phyloP scores from a whole-genome alignment of 2,797 vertebrate species.

The Cephalopachus bancanus region DNA sequence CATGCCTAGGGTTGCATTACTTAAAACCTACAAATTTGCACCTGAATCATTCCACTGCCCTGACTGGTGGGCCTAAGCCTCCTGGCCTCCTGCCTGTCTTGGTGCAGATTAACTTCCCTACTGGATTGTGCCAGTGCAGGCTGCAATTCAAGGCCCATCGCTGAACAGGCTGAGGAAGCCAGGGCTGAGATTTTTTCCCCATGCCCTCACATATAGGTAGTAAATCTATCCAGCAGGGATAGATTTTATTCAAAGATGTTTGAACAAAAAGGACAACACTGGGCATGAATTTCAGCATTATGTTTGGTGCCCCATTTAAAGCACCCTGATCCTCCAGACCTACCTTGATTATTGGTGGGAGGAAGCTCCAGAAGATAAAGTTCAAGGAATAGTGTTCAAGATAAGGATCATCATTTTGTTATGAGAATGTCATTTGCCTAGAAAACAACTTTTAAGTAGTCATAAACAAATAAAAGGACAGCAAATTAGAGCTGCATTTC shows the following conservation, averaged over 20 bases:
- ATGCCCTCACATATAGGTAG: background rate
- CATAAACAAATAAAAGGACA: slow-evolving; percentile 55
- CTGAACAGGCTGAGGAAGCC: slow-evolving; percentile 24
- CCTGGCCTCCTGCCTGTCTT: background rate
- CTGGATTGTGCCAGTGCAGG: background rate
- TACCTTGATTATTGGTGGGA: background rate
- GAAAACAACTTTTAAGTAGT: slow-evolving; percentile 34
- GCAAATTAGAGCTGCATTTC: background rate
- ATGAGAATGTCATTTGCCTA: slow-evolving; percentile 17
- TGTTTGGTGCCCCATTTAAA: slow-evolving; percentile 36
- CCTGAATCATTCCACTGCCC: background rate
- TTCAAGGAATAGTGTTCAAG: slow-evolving; percentile 25
- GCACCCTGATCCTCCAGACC: background rate
- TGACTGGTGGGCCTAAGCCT: background rate
- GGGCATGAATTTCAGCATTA: slow-evolving; percentile 46
- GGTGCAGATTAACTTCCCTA: background rate
- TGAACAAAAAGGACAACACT: slow-evolving; percentile 48
- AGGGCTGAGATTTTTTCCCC: background rate
- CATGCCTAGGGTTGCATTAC: background rate
- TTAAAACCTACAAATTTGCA: background rate
- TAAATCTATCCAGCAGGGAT: slow-evolving; percentile 7
- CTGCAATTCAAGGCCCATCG: background rate
- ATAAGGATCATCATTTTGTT: slow-evolving; percentile 58
- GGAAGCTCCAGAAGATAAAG: slow-evolving; percentile 49
- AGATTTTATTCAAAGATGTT: background rate